These are phyloP conservation scores for Acinonyx jubatus DNA, from an alignment of 2,113 vertebrate species.

Conservation along the genomic window DNA sequence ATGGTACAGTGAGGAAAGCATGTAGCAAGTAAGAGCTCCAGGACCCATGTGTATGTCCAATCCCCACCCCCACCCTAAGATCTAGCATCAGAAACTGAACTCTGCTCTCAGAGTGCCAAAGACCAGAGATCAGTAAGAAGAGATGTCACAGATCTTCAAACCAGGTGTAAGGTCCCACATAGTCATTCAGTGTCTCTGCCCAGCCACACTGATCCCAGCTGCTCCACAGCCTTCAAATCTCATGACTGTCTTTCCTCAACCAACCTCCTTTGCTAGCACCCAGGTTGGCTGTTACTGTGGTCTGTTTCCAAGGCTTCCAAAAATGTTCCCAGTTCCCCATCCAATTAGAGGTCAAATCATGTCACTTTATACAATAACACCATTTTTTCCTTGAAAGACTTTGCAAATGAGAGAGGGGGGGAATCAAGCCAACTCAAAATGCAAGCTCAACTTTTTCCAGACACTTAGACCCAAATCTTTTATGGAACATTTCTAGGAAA, in stretches of 20 bases:
- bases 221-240: neutral
- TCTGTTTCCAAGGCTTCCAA: neutral
- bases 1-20: neutral
- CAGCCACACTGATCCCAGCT: neutral
- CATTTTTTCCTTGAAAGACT: neutral
- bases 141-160: neutral
- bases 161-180: neutral
- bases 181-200: neutral
- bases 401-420: neutral
- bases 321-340: neutral
- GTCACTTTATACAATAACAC: too few species aligned
- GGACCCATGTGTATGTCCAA: neutral
- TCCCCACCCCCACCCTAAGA: too few species aligned
- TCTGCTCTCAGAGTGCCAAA: neutral
- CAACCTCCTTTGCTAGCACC: neutral
- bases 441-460: neutral
- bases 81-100: neutral
- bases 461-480: neutral
- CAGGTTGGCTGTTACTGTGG: neutral
- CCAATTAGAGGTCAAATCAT: neutral
- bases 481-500: neutral
- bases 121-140: neutral
- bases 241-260: neutral
- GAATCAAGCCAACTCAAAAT: neutral
- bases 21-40: neutral